Evolutionary conservation across 2,888 invertebrate species (phyloP).

Genomic region (Acleris literana): DNA sequence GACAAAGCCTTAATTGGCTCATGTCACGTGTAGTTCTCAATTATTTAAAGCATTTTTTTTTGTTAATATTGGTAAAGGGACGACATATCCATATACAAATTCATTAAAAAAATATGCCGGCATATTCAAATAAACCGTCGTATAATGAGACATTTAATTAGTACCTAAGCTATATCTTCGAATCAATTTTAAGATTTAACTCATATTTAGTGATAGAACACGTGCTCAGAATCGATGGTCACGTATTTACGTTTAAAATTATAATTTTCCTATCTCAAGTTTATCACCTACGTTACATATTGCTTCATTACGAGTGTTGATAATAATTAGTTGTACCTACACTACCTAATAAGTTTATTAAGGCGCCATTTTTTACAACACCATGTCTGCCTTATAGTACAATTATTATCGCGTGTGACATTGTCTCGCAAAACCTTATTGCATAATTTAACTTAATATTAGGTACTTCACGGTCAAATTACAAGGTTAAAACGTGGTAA

Average conservation of each 20-base stretch:
- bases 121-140: not conserved
- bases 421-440: too few species aligned
- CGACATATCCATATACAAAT: too few species aligned
- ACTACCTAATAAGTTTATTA: not conserved
- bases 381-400: too few species aligned
- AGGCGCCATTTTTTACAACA: not conserved
- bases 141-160: not conserved
- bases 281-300: constrained; percentile 21
- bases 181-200: constrained; percentile 14
- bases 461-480: too few species aligned
- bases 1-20: too few species aligned
- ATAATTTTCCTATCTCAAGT: constrained; percentile 23
- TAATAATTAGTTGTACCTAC: not conserved
- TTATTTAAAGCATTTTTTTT: too few species aligned
- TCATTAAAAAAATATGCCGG: too few species aligned
- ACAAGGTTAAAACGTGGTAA: too few species aligned
- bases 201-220: constrained; percentile 23
- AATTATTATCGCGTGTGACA: too few species aligned
- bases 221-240: constrained; percentile 21
- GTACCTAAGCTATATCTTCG: not conserved
- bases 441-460: too few species aligned
- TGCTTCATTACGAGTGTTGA: constrained; percentile 18
- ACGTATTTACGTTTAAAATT: constrained; percentile 31
- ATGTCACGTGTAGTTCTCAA: too few species aligned
- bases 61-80: too few species aligned